A percentile compares a stretch with the other conserved stretches of the same genome.
Evolutionary conservation across 1,140 invertebrate genomes (phyloP).

Genomic region (Tenebrio molitor): DNA sequence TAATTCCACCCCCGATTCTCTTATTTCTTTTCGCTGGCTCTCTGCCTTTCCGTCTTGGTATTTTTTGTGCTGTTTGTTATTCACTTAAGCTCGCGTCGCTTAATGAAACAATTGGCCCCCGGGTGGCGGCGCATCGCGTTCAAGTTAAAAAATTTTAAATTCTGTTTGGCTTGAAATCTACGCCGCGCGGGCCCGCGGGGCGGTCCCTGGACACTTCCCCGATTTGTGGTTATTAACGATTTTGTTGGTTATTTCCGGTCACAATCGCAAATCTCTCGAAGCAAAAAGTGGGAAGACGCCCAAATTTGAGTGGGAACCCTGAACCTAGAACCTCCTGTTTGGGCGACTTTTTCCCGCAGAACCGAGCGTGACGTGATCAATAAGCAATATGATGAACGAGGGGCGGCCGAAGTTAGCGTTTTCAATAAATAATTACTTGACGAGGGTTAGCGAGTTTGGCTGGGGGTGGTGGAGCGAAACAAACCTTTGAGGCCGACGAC

Average conservation of each 20-base stretch:
- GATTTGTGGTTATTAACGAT: too few relatives aligned
- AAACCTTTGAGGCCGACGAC: not conserved
- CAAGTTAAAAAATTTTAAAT: not conserved
- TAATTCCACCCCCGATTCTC: conserved; percentile 9
- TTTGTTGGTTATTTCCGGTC: too few relatives aligned
- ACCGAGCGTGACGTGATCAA: too few relatives aligned
- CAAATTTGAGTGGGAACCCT: too few relatives aligned
- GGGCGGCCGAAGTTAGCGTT: too few relatives aligned
- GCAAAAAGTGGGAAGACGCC: too few relatives aligned
- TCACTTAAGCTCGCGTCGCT: not conserved
- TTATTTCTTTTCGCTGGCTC: not conserved
- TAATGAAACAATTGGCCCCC: conserved; percentile 12
- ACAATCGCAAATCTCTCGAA: too few relatives aligned
- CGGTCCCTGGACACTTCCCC: too few relatives aligned
- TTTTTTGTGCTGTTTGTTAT: conserved; percentile 12
- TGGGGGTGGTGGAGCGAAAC: not conserved
- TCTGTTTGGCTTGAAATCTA: not conserved
- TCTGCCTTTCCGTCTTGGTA: not conserved
- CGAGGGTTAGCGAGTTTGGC: not conserved
- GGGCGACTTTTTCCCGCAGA: too few relatives aligned
- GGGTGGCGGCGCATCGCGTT: not conserved
- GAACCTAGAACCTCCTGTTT: too few relatives aligned
- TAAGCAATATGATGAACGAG: too few relatives aligned
- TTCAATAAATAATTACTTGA: conserved; percentile 7
- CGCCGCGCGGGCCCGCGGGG: too few relatives aligned